Percentiles rank a stretch among this genome's conserved stretches.
Conservation (phyloP, 2,888 invertebrate genomes). For the Drosophila buzzatii region DNA sequence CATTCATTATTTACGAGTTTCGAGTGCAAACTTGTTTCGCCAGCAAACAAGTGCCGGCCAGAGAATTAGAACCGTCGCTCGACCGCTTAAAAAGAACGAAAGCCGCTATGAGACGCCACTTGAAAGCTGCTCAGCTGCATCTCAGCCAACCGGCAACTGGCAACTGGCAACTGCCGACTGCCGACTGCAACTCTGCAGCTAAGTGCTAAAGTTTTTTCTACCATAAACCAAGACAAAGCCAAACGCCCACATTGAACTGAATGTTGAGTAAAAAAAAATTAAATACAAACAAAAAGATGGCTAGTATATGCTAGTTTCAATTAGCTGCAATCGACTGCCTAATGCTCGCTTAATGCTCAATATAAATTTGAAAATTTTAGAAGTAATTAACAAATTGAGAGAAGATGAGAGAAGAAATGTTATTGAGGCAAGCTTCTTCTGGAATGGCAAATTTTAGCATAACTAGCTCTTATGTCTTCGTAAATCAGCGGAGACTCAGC, state of each 20-base stretch:
- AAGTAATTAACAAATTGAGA: no score
- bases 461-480: no score
- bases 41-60: slow-evolving; percentile 78
- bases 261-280: neutral
- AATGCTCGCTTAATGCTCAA: neutral
- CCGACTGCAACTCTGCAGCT: slow-evolving; percentile 39
- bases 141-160: slow-evolving; percentile 6
- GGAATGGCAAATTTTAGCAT: no score
- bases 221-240: slow-evolving; percentile 48
- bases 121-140: slow-evolving; percentile 14
- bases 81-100: slow-evolving; percentile 64
- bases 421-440: no score
- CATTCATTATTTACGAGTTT: slow-evolving; percentile 80
- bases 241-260: slow-evolving; percentile 23
- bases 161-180: slow-evolving; percentile 4
- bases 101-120: slow-evolving; percentile 33
- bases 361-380: neutral
- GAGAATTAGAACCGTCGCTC: slow-evolving; percentile 75
- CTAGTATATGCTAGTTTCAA: neutral
- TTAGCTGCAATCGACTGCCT: neutral
- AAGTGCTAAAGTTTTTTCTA: slow-evolving; percentile 75
- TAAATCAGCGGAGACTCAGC: no score
- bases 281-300: neutral
- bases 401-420: no score
- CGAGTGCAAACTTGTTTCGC: slow-evolving; percentile 78